These are phyloP conservation scores for Siderastrea siderea DNA, from an alignment of 92 coral and sea anemone genomes.

Conservation along the genomic window DNA sequence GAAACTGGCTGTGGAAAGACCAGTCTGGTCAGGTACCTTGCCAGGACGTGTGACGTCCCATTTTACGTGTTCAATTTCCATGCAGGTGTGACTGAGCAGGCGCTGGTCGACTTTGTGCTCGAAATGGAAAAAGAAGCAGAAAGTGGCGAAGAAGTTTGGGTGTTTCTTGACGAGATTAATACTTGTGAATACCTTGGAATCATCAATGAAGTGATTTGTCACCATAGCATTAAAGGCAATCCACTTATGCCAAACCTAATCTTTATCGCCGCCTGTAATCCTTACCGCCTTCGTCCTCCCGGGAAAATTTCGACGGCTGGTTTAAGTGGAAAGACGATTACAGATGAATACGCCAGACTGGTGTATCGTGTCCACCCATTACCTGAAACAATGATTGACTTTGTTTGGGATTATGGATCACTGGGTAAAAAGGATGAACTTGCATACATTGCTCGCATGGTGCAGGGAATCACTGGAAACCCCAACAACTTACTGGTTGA, in stretches of 20 bases:
- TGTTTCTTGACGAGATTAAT: slow-evolving; percentile 95
- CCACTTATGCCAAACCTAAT: slow-evolving; percentile 82
- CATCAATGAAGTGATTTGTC: slow-evolving; percentile 91
- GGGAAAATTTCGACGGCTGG: slow-evolving; percentile 94
- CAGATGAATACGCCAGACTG: slow-evolving; percentile 89
- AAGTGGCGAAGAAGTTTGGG: slow-evolving; percentile 74
- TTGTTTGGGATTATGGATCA: slow-evolving; percentile 99
- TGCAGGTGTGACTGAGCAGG: slow-evolving; percentile 88
- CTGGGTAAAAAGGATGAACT: slow-evolving; percentile 77
- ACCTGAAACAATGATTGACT: slow-evolving; percentile 99
- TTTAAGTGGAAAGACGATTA: slow-evolving; percentile 83
- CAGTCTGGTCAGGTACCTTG: slow-evolving; percentile 93
- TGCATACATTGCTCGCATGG: slow-evolving; percentile 94
- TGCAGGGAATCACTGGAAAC: slow-evolving; percentile 66
- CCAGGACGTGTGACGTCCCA: slow-evolving; percentile 81
- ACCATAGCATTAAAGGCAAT: slow-evolving; percentile 82
- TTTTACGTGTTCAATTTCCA: slow-evolving; percentile 88
- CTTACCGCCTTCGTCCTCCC: slow-evolving; percentile 91
- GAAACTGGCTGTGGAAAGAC: slow-evolving; percentile 99
- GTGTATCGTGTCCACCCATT: slow-evolving; percentile 98
- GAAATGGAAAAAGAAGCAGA: slow-evolving; percentile 64
- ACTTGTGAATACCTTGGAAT: slow-evolving; percentile 96
- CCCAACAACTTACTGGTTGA: slow-evolving; percentile 63
- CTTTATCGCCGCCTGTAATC: slow-evolving; percentile 97
- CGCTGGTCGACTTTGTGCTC: slow-evolving; percentile 67